A percentile compares a stretch with the other conserved stretches of the same genome.
Conservation (phyloP, 2,113 vertebrate species). For the Albula goreensis region DNA sequence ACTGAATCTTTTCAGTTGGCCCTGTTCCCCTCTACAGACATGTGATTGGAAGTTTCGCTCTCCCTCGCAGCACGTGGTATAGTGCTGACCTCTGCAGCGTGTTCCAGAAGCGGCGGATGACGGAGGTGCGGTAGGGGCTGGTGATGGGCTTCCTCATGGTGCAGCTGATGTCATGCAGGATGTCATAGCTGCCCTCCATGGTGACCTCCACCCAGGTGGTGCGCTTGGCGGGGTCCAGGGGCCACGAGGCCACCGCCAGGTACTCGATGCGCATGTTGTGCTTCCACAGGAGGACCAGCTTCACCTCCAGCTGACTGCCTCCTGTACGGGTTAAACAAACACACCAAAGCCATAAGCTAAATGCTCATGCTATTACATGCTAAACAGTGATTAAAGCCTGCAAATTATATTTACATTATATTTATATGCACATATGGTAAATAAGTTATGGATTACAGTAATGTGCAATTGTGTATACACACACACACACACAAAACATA, state of each 20-base stretch:
- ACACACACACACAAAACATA: too few species aligned
- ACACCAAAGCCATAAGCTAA: background rate
- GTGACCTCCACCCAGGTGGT: conserved; percentile 93
- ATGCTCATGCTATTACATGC: too few species aligned
- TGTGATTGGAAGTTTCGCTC: too few species aligned
- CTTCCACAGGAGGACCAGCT: conserved; percentile 93
- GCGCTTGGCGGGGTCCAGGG: conserved; percentile 77
- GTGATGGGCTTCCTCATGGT: conserved; percentile 95
- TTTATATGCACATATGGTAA: too few species aligned
- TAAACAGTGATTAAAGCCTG: too few species aligned
- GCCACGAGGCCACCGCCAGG: conserved; percentile 86
- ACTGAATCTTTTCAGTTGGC: background rate
- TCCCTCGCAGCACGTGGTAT: background rate
- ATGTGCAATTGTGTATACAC: too few species aligned
- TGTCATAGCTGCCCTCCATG: conserved; percentile 98
- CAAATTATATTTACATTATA: too few species aligned
- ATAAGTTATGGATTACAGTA: too few species aligned
- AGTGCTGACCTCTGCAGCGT: conserved; percentile 88
- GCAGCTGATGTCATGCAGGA: conserved; percentile 96
- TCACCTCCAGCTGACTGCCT: conserved; percentile 91
- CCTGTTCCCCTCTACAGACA: background rate
- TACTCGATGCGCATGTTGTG: conserved; percentile 99
- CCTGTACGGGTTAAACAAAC: conserved; percentile 57
- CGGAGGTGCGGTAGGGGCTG: conserved; percentile 90
- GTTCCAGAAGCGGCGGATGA: conserved; percentile 98